Evolutionary conservation across 2,888 invertebrate species (phyloP).

Genomic region (Theretra japonica): DNA sequence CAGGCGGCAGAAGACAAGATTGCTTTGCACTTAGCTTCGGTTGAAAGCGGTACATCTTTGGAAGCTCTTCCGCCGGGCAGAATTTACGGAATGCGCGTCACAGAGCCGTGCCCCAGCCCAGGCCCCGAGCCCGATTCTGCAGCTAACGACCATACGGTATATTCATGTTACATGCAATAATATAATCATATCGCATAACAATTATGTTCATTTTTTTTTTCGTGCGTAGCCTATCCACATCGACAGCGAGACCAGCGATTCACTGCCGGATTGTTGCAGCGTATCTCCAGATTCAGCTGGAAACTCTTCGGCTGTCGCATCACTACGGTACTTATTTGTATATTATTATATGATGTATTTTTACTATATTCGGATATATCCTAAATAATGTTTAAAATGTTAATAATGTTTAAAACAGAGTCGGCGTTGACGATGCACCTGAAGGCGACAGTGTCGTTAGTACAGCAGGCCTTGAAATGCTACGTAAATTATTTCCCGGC

Average conservation of each 20-base stretch:
- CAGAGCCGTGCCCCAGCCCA: constrained; percentile 87
- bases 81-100: constrained; percentile 94
- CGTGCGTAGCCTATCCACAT: constrained; percentile 56
- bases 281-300: constrained; percentile 71
- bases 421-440: constrained; percentile 51
- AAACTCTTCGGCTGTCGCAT: constrained; percentile 50
- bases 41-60: constrained; percentile 75
- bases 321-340: constrained; percentile 49
- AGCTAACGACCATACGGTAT: constrained; percentile 71
- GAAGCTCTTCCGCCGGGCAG: constrained; percentile 95
- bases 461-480: constrained; percentile 91
- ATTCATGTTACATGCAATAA: not conserved
- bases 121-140: constrained; percentile 77
- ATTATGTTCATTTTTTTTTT: not conserved
- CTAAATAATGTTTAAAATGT: no score
- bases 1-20: constrained; percentile 99
- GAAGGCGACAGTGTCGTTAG: constrained; percentile 82
- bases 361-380: not conserved
- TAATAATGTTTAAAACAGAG: constrained; percentile 30
- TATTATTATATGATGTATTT: not conserved
- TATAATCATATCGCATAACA: not conserved
- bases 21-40: constrained; percentile 94
- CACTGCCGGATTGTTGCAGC: constrained; percentile 74
- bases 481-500: constrained; percentile 95
- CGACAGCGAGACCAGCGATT: constrained; percentile 80